These are phyloP conservation scores for Lasioglossum zephyrum DNA, from an alignment of 2,888 invertebrate genomes.

Conservation along the genomic window DNA sequence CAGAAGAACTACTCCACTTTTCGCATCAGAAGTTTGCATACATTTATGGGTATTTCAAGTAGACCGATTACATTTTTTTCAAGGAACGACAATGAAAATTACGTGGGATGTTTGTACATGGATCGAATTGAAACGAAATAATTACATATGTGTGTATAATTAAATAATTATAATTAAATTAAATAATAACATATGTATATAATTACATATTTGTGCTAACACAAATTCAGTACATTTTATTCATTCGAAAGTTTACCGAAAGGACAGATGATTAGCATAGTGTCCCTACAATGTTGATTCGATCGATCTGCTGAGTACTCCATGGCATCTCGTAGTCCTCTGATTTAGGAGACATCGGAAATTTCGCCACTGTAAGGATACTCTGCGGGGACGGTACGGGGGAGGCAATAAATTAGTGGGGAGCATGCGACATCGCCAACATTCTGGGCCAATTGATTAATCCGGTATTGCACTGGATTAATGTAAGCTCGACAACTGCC, in stretches of 20 bases:
- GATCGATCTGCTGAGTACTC: background rate
- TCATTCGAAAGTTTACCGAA: no score
- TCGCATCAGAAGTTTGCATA: no score
- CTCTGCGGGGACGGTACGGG: background rate
- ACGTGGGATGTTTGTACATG: no score
- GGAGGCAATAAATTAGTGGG: background rate
- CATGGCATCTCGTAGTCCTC: background rate
- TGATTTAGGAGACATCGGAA: background rate
- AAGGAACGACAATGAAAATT: no score
- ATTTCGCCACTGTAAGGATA: background rate
- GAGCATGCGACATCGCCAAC: background rate
- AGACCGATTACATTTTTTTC: no score
- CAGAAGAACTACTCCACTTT: background rate
- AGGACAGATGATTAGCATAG: no score
- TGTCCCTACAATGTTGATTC: background rate
- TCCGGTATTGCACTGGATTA: slow-evolving; percentile 50
- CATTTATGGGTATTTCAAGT: no score
- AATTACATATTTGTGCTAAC: no score
- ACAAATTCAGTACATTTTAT: no score
- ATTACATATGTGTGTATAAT: no score
- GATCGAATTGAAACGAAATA: background rate
- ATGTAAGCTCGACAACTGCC: slow-evolving; percentile 47
- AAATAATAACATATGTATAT: no score
- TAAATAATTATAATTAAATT: no score
- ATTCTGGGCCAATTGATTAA: slow-evolving; percentile 18